Conservation (phyloP, 1,140 invertebrate species). For the Macrostomum lignano region DNA sequence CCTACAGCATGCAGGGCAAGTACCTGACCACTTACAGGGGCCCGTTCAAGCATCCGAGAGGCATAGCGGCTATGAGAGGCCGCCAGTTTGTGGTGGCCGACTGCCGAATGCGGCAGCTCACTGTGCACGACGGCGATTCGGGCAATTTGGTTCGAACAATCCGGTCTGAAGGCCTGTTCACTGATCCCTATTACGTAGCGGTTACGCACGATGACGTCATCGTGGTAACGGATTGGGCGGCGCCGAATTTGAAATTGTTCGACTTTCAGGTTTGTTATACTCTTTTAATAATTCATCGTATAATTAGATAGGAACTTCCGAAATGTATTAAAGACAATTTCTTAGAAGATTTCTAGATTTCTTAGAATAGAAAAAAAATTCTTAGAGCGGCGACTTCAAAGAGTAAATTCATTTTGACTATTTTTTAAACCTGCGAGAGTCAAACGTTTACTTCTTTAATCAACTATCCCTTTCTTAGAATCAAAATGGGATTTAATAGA, state of each 20-base stretch:
- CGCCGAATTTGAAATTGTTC: constrained; percentile 18
- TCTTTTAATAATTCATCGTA: too few relatives aligned
- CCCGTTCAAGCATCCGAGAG: constrained; percentile 16
- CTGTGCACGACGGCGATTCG: constrained; percentile 12
- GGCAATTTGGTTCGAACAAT: constrained; percentile 12
- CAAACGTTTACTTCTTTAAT: too few relatives aligned
- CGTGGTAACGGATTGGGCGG: constrained; percentile 16
- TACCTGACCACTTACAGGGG: constrained; percentile 11
- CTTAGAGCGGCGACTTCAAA: too few relatives aligned
- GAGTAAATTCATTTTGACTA: too few relatives aligned
- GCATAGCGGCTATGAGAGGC: constrained; percentile 13
- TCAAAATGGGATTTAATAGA: too few relatives aligned
- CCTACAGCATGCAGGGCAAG: constrained; percentile 12
- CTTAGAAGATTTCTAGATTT: too few relatives aligned
- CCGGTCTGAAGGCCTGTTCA: constrained; percentile 11
- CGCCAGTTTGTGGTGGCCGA: constrained; percentile 15
- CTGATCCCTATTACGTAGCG: constrained; percentile 17
- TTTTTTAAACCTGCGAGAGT: too few relatives aligned
- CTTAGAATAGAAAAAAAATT: too few relatives aligned
- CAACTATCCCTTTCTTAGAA: too few relatives aligned
- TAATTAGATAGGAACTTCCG: too few relatives aligned
- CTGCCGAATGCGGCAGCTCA: constrained; percentile 11
- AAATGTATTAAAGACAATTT: too few relatives aligned
- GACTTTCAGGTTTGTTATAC: too few relatives aligned
- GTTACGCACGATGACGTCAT: constrained; percentile 12